Evolutionary conservation across 1,140 invertebrate genomes (phyloP).

Genomic region (Leptinotarsa texana): DNA sequence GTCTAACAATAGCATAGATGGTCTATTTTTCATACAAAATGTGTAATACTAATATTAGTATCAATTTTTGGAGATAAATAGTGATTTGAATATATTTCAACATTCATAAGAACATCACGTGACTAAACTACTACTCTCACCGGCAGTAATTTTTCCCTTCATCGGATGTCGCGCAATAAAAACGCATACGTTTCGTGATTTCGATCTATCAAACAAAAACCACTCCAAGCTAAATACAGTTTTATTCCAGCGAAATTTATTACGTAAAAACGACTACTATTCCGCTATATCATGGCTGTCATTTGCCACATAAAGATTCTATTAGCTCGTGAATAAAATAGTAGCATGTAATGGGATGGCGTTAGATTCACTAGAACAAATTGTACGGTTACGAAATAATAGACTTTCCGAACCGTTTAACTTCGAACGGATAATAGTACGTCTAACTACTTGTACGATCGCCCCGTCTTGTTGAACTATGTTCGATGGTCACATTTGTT

Average conservation of each 20-base stretch:
- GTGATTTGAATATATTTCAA: no score
- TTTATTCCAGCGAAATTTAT: conserved; percentile 16
- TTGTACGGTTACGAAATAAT: conserved; percentile 26
- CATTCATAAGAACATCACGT: no score
- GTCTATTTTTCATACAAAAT: no score
- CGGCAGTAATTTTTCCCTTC: neutral
- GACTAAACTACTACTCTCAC: no score
- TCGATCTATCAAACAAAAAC: conserved; percentile 11
- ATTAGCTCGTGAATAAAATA: conserved; percentile 16
- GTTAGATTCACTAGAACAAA: conserved; percentile 25
- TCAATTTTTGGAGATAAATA: no score
- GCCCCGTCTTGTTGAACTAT: neutral
- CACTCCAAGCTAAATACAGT: conserved; percentile 13
- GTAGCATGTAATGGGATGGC: conserved; percentile 16
- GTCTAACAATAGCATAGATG: no score
- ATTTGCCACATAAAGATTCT: conserved; percentile 18
- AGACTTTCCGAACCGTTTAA: conserved; percentile 29
- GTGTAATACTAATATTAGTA: no score
- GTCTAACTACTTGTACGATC: conserved; percentile 6
- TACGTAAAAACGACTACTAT: conserved; percentile 2
- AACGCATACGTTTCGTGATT: conserved; percentile 5
- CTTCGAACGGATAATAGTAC: conserved; percentile 18
- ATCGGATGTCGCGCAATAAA: neutral
- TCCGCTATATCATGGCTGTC: conserved; percentile 16
- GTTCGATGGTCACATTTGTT: conserved; percentile 8